Percentiles rank a stretch among this genome's conserved stretches.
Conservation (phyloP, 2,113 vertebrate genomes). For the Typhlomys cinereus region DNA sequence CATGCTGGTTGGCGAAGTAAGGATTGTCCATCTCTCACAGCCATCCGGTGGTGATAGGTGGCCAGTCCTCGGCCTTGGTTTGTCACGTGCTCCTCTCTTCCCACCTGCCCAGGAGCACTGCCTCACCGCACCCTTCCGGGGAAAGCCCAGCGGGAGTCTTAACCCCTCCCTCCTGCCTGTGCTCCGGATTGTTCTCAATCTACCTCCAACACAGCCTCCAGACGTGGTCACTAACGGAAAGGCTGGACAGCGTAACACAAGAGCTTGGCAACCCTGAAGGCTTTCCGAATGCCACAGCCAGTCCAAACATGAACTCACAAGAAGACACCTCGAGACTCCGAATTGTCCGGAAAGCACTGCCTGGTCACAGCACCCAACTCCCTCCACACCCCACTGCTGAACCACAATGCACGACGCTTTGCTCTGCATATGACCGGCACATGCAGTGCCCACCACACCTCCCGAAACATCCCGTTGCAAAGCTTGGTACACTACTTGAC, state of each 20-base stretch:
- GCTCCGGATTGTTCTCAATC: rapidly evolving
- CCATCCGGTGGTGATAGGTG: no score
- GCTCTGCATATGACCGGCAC: not conserved
- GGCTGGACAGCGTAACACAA: not conserved
- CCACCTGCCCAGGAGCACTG: not conserved
- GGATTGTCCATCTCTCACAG: no score
- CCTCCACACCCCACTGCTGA: not conserved
- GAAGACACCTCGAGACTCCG: no score
- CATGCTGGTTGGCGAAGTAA: no score
- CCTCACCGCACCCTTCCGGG: not conserved
- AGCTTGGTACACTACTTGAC: rapidly evolving
- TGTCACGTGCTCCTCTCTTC: no score
- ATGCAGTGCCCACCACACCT: no score
- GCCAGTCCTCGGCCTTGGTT: no score
- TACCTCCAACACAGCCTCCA: not conserved
- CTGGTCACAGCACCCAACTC: not conserved
- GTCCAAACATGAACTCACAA: not conserved
- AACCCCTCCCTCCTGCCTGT: not conserved
- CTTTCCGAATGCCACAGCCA: no score
- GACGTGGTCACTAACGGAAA: not conserved
- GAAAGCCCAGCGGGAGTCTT: not conserved
- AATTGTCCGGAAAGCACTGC: not conserved
- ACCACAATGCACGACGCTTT: not conserved
- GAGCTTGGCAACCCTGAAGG: not conserved
- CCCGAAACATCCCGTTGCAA: not conserved